Evolutionary conservation across 2,113 vertebrate species (phyloP).

Genomic region (Opisthocomus hoazin): DNA sequence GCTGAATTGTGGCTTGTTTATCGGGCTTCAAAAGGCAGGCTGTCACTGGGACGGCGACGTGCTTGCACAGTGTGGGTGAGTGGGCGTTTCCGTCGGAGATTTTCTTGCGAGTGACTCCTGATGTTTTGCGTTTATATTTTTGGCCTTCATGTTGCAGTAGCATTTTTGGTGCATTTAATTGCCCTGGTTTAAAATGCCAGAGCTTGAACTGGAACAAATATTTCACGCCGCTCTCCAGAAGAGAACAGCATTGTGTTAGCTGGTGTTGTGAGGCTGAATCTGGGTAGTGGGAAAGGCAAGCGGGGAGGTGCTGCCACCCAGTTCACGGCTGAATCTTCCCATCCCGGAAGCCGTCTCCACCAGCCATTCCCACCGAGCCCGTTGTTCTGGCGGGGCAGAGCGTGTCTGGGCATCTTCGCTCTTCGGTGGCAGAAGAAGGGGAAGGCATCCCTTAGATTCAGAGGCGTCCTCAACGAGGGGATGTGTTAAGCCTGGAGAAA

Average conservation of each 20-base stretch:
- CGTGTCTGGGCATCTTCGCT: neutral
- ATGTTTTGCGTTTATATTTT: neutral
- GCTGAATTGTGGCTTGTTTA: neutral
- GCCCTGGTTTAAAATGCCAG: neutral
- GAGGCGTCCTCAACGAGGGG: neutral
- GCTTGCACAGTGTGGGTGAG: neutral
- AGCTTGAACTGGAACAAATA: neutral
- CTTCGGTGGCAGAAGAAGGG: neutral
- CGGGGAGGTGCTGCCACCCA: neutral
- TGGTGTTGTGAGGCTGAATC: neutral
- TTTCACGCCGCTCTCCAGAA: neutral
- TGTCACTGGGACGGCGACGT: accelerated
- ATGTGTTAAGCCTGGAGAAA: neutral
- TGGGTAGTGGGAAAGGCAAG: neutral
- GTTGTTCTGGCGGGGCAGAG: neutral
- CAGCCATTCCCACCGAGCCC: neutral
- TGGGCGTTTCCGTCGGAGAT: neutral
- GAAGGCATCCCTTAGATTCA: neutral
- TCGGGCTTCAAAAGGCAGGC: neutral
- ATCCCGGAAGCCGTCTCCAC: neutral
- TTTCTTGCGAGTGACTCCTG: neutral
- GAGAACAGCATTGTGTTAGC: neutral
- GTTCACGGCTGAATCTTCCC: neutral
- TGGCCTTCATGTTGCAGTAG: neutral
- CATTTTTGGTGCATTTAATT: neutral